A percentile compares a stretch with the other conserved stretches of the same genome.
phyloP scores from a whole-genome alignment of 1,140 invertebrate genomes.

The Pissodes strobi region DNA sequence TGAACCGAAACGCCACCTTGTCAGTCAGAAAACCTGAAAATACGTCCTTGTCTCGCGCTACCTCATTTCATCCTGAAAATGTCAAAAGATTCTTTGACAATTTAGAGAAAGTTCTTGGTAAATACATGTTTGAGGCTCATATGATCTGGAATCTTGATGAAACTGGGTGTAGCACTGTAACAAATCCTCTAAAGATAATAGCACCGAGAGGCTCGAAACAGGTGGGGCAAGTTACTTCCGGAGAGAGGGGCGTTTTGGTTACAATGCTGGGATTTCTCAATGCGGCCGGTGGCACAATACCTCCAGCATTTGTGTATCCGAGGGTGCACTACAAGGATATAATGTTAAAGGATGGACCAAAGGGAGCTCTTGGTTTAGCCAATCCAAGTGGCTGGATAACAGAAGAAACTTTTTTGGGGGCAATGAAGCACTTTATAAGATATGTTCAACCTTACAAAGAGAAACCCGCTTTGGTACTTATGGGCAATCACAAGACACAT shows the following conservation, averaged over 20 bases:
- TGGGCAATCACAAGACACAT: conserved; percentile 55
- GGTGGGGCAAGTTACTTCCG: conserved; percentile 55
- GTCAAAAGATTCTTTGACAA: too few species aligned
- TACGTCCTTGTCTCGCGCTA: too few species aligned
- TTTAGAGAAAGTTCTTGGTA: too few species aligned
- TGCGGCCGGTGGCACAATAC: conserved; percentile 46
- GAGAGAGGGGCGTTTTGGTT: conserved; percentile 53
- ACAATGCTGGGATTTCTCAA: conserved; percentile 47
- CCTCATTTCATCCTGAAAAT: too few species aligned
- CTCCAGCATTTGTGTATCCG: conserved; percentile 53
- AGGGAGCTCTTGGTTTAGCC: conserved; percentile 47
- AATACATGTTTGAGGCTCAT: too few species aligned
- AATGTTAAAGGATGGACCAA: conserved; percentile 52
- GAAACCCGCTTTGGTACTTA: conserved; percentile 49
- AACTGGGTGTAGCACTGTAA: conserved; percentile 58
- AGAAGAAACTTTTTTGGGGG: conserved; percentile 50
- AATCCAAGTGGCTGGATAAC: conserved; percentile 54
- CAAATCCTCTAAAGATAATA: conserved; percentile 52
- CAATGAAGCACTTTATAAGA: conserved; percentile 53
- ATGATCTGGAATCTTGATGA: conserved; percentile 56
- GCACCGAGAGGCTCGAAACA: conserved; percentile 54
- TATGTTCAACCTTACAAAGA: conserved; percentile 40
- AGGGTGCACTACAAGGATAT: conserved; percentile 51
- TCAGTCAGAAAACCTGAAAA: too few species aligned
- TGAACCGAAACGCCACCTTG: too few species aligned